A percentile compares a stretch with the other conserved stretches of the same genome.
phyloP scores from a whole-genome alignment of 2,113 vertebrate genomes.

The Odobenus rosmarus region DNA sequence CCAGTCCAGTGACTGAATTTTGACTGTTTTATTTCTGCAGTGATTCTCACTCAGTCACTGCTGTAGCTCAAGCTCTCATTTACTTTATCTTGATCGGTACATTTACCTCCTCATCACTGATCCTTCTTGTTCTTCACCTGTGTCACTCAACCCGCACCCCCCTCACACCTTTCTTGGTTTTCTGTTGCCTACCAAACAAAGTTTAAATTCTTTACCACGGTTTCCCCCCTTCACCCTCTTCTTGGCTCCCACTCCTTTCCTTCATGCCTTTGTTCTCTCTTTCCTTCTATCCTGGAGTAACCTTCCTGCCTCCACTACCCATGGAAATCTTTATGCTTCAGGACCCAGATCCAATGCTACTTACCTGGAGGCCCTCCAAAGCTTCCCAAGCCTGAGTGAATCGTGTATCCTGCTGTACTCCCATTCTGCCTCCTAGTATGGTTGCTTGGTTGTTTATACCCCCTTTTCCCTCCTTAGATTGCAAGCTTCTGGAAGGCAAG shows the following conservation, averaged over 20 bases:
- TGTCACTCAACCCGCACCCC: no score
- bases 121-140: neutral
- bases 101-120: neutral
- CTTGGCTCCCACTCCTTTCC: neutral
- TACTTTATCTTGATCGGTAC: neutral
- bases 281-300: neutral
- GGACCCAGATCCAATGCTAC: neutral
- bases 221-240: neutral
- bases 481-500: neutral
- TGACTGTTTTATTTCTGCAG: neutral
- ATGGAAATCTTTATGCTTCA: neutral
- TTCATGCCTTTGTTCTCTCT: neutral
- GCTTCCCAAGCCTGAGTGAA: neutral
- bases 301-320: neutral
- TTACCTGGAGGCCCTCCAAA: neutral
- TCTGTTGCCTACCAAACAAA: neutral
- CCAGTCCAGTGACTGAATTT: neutral
- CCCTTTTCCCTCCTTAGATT: neutral
- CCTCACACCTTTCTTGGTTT: neutral
- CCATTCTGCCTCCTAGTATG: no score
- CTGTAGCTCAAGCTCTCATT: neutral
- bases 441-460: neutral
- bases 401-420: accelerated
- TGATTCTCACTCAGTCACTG: neutral
- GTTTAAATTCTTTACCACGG: neutral